Evolutionary conservation across 2,113 vertebrate species (phyloP).

Genomic region (Camelus bactrianus): DNA sequence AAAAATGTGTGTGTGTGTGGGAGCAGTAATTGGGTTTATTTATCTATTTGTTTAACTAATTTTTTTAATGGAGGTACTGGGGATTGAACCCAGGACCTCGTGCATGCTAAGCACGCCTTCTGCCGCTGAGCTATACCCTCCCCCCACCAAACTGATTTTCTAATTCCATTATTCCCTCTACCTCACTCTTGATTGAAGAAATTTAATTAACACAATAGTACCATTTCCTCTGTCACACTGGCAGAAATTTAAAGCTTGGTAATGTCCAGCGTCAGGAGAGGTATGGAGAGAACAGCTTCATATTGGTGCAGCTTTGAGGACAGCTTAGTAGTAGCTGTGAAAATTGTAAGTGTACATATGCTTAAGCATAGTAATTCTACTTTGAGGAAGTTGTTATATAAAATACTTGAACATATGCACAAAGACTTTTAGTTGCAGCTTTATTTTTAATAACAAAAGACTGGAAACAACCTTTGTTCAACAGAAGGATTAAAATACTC

Average conservation of each 20-base stretch:
- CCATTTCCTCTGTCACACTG: neutral
- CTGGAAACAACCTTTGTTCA: neutral
- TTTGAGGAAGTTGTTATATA: neutral
- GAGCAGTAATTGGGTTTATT: no score
- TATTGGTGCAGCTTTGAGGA: neutral
- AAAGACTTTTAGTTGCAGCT: neutral
- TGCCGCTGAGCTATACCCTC: no score
- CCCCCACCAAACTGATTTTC: neutral
- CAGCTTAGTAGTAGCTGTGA: neutral
- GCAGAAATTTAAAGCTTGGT: neutral
- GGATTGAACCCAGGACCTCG: no score
- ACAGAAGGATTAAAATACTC: neutral
- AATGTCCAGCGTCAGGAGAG: neutral
- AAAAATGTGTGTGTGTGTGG: no score
- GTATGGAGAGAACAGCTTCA: neutral
- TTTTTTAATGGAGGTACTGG: no score
- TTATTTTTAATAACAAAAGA: constrained; percentile 29
- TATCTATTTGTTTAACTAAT: no score
- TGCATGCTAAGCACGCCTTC: no score
- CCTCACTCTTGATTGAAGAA: constrained; percentile 23
- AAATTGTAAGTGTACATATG: neutral
- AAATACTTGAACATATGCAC: neutral
- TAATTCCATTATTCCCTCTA: neutral
- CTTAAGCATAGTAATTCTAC: neutral
- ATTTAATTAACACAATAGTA: neutral